Conservation (phyloP, 2,888 invertebrate species). For the Acronicta leporina region DNA sequence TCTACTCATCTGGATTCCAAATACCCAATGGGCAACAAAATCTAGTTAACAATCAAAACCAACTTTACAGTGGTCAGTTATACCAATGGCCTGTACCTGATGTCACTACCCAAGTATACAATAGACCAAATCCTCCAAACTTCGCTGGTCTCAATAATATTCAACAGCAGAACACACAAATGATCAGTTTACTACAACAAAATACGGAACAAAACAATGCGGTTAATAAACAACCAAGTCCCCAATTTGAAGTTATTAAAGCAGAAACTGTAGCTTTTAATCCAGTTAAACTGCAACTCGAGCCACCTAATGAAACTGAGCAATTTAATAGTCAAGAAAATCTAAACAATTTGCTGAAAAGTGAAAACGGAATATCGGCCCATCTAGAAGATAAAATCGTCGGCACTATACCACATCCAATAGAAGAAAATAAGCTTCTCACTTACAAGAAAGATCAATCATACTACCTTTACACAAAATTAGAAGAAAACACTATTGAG, state of each 20-base stretch:
- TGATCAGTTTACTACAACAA: conserved; percentile 50
- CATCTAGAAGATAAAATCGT: conserved; percentile 81
- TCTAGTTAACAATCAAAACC: conserved; percentile 61
- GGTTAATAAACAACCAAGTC: conserved; percentile 32
- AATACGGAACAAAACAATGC: conserved; percentile 44
- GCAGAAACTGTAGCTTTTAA: conserved; percentile 67
- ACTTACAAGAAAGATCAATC: conserved; percentile 83
- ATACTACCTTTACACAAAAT: conserved; percentile 78
- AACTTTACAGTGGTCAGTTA: conserved; percentile 82
- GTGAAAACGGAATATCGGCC: conserved; percentile 78
- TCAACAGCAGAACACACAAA: conserved; percentile 56
- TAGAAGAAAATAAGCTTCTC: conserved; percentile 76
- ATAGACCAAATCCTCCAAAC: conserved; percentile 66
- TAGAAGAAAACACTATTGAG: conserved; percentile 62
- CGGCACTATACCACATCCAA: conserved; percentile 81
- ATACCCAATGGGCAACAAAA: conserved; percentile 49
- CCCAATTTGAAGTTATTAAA: conserved; percentile 71
- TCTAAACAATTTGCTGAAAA: conserved; percentile 67
- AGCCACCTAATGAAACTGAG: conserved; percentile 60
- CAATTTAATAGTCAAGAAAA: conserved; percentile 69
- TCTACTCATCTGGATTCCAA: conserved; percentile 62
- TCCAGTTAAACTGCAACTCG: conserved; percentile 69
- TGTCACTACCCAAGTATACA: conserved; percentile 79
- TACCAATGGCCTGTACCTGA: conserved; percentile 83
- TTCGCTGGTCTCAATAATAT: conserved; percentile 52